Evolutionary conservation across 2,797 vertebrate species (phyloP).

Genomic region (Arrhamphus sclerolepis): DNA sequence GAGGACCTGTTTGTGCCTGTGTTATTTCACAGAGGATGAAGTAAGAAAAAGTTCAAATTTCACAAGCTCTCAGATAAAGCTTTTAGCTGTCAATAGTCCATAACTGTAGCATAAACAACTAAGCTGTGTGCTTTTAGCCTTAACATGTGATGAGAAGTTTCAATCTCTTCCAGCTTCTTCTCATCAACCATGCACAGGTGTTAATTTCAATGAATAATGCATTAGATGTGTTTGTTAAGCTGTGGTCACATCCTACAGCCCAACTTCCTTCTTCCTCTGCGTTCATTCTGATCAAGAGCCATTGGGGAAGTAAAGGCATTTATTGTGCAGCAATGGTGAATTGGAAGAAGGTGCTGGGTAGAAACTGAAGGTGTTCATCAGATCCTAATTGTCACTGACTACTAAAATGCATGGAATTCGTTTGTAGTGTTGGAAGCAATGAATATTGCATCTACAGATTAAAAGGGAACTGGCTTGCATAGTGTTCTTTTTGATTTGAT

Average conservation of each 20-base stretch:
- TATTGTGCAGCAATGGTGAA: slow-evolving; percentile 52
- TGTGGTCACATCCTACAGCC: slow-evolving; percentile 53
- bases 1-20: slow-evolving; percentile 57
- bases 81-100: slow-evolving; percentile 41
- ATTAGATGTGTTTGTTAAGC: slow-evolving; percentile 34
- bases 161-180: slow-evolving; percentile 28
- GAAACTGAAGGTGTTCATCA: slow-evolving; percentile 63
- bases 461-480: slow-evolving; percentile 70
- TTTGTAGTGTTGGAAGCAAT: slow-evolving; percentile 75
- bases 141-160: slow-evolving; percentile 16
- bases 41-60: slow-evolving; percentile 68
- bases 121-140: slow-evolving; percentile 20
- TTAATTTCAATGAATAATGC: slow-evolving; percentile 57
- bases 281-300: slow-evolving; percentile 46
- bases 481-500: slow-evolving; percentile 68
- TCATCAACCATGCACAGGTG: slow-evolving; percentile 22
- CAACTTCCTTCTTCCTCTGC: slow-evolving; percentile 41
- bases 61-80: slow-evolving; percentile 45
- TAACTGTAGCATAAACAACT: slow-evolving; percentile 27
- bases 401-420: slow-evolving; percentile 70
- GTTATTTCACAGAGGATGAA: slow-evolving; percentile 74
- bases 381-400: slow-evolving; percentile 73
- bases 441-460: slow-evolving; percentile 48
- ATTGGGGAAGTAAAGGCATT: slow-evolving; percentile 46
- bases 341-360: slow-evolving; percentile 45